Evolutionary conservation across 2,797 vertebrate species (phyloP).

Genomic region (Podarcis siculus): DNA sequence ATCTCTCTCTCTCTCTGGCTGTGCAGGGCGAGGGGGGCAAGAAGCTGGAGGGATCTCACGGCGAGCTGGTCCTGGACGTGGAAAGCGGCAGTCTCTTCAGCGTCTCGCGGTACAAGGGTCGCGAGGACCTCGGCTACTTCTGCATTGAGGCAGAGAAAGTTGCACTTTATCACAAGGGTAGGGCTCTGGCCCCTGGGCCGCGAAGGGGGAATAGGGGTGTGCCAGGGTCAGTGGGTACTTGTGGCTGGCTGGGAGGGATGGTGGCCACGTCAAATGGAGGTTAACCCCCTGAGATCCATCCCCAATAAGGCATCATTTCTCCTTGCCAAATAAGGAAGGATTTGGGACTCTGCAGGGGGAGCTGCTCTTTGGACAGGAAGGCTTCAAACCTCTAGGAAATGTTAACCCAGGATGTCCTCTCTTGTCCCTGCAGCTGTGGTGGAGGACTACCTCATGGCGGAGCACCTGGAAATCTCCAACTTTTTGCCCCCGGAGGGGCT

Average conservation of each 20-base stretch:
- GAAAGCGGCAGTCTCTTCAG: conserved; percentile 90
- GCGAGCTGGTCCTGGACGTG: conserved; percentile 88
- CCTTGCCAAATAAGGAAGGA: not conserved
- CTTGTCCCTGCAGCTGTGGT: conserved; percentile 77
- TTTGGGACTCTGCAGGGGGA: not conserved
- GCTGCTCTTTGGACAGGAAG: not conserved
- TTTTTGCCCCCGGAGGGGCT: conserved; percentile 83
- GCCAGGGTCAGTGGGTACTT: no score
- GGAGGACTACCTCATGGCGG: conserved; percentile 81
- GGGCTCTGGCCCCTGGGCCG: not conserved
- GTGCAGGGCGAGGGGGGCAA: conserved; percentile 73
- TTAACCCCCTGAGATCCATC: not conserved
- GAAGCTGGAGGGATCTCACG: conserved; percentile 81
- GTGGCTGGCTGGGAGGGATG: not conserved
- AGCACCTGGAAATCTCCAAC: conserved; percentile 83
- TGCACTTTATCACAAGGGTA: conserved; percentile 89
- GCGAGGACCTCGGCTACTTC: conserved; percentile 88
- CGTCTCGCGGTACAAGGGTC: conserved; percentile 88
- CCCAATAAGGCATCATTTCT: not conserved
- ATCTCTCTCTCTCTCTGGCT: not conserved
- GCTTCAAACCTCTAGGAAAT: no score
- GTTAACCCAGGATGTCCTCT: conserved; percentile 1
- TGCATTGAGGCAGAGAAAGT: conserved; percentile 88
- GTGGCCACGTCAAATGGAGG: not conserved
- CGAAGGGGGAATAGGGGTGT: not conserved